Evolutionary conservation across 2,113 vertebrate species (phyloP).

Genomic region (Cynoglossus semilaevis): DNA sequence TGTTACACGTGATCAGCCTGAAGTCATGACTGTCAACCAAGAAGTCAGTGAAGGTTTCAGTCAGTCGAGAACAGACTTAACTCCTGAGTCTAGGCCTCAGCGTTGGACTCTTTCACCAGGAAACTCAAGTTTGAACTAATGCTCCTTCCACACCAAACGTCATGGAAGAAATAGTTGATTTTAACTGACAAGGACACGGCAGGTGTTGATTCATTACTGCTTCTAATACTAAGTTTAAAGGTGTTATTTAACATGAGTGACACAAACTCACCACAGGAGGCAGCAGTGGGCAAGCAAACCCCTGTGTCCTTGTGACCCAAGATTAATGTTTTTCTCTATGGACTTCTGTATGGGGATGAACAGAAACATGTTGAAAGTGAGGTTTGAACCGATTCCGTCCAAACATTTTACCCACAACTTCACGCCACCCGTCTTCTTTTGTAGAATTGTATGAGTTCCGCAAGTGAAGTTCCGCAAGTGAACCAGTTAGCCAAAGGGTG

Average conservation of each 20-base stretch:
- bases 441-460: constrained; percentile 34
- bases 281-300: background rate
- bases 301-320: background rate
- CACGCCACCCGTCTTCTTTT: background rate
- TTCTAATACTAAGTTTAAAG: too few species aligned
- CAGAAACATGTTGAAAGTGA: too few species aligned
- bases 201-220: too few species aligned
- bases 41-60: too few species aligned
- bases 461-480: constrained; percentile 48
- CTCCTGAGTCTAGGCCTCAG: too few species aligned
- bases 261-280: background rate
- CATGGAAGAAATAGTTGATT: too few species aligned
- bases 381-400: constrained; percentile 66
- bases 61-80: too few species aligned
- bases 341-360: background rate
- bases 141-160: background rate
- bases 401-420: constrained; percentile 57
- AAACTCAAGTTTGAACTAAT: background rate
- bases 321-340: background rate
- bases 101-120: too few species aligned
- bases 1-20: too few species aligned
- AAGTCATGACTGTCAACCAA: too few species aligned
- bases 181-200: too few species aligned
- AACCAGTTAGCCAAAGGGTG: constrained; percentile 61
- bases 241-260: background rate